Percentiles rank a stretch among this genome's conserved stretches.
Evolutionary conservation across 2,113 vertebrate species (phyloP).

Genomic region (Lontra canadensis): DNA sequence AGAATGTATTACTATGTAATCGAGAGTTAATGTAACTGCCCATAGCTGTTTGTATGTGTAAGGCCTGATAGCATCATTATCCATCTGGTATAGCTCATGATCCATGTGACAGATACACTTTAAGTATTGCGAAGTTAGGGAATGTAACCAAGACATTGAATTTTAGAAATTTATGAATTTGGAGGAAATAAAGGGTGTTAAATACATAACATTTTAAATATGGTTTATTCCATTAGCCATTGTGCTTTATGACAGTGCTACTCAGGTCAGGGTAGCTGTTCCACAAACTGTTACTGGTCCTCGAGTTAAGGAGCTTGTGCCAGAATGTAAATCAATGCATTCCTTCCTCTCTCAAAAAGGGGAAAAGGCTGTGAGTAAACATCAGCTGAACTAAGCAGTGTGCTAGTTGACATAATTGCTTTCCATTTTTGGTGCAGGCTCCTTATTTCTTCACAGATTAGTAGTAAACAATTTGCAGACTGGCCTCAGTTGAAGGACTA

Average conservation of each 20-base stretch:
- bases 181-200: background rate
- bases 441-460: background rate
- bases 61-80: conserved; percentile 10
- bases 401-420: background rate
- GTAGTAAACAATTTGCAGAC: background rate
- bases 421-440: background rate
- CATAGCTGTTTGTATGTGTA: conserved; percentile 10
- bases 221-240: background rate
- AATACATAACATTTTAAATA: conserved; percentile 11
- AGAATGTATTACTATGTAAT: conserved; percentile 53
- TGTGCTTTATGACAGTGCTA: background rate
- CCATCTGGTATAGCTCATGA: conserved; percentile 29
- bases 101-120: conserved; percentile 77
- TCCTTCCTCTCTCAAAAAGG: background rate
- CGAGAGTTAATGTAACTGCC: conserved; percentile 58
- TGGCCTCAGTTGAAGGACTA: background rate
- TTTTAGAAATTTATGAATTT: conserved; percentile 44
- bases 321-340: background rate
- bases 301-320: background rate
- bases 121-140: conserved; percentile 54
- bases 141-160: conserved; percentile 23
- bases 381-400: background rate
- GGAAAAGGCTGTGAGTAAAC: background rate
- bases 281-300: background rate
- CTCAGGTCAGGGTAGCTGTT: background rate